A percentile compares a stretch with the other conserved stretches of the same genome.
phyloP scores from a whole-genome alignment of 2,888 invertebrate genomes.

The Hydrotaea diabolus region DNA sequence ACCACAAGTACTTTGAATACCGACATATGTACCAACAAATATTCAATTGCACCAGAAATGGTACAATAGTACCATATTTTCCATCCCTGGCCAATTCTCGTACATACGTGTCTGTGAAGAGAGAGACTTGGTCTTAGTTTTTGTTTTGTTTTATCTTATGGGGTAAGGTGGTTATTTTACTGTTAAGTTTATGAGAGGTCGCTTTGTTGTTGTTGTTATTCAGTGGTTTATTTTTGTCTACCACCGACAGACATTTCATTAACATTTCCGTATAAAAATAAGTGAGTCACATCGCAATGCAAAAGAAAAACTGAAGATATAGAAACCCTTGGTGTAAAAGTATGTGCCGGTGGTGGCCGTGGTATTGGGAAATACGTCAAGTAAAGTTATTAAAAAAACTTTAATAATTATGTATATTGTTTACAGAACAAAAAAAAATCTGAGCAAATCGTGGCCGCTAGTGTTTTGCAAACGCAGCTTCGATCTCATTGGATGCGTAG shows the following conservation, averaged over 20 bases:
- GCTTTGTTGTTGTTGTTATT: neutral
- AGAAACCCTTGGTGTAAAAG: slow-evolving; percentile 23
- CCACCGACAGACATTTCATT: slow-evolving; percentile 58
- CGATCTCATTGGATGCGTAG: too few relatives aligned
- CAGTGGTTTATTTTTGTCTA: slow-evolving; percentile 57
- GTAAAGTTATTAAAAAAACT: neutral
- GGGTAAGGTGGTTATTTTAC: neutral
- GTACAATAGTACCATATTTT: too few relatives aligned
- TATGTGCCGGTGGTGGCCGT: neutral
- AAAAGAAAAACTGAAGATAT: neutral
- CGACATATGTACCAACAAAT: too few relatives aligned
- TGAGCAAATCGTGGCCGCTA: too few relatives aligned
- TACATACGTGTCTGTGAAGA: neutral
- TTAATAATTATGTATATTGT: too few relatives aligned
- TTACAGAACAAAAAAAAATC: neutral
- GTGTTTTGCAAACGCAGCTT: too few relatives aligned
- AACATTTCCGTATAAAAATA: slow-evolving; percentile 54
- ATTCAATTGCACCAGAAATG: too few relatives aligned
- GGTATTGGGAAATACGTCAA: neutral
- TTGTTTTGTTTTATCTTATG: slow-evolving; percentile 17
- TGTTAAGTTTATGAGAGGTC: slow-evolving; percentile 14
- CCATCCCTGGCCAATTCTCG: too few relatives aligned
- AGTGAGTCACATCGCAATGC: slow-evolving; percentile 55
- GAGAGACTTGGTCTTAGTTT: neutral
- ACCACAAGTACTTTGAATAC: too few relatives aligned